These are phyloP conservation scores for Thera obeliscata DNA, from an alignment of 2,888 invertebrate species.

Conservation along the genomic window DNA sequence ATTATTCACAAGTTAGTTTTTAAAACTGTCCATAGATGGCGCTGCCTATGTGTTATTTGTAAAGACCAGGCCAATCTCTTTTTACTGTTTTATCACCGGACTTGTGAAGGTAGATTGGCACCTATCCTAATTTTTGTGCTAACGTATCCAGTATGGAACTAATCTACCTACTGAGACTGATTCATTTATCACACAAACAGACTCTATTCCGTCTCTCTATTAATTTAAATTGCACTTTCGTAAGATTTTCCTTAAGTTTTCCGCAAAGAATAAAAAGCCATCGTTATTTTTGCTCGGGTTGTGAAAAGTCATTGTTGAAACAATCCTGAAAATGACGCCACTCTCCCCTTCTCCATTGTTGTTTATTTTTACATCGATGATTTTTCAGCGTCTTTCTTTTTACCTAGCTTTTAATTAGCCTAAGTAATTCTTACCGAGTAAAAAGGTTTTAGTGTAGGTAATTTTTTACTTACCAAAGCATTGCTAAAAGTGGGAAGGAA, in stretches of 20 bases:
- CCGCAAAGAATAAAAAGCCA: slow-evolving; percentile 25
- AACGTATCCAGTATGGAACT: no score
- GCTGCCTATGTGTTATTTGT: neutral
- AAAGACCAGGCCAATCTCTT: no score
- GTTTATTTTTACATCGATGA: slow-evolving; percentile 36
- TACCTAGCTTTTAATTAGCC: neutral
- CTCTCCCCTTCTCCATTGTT: slow-evolving; percentile 20
- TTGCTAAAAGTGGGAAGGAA: no score
- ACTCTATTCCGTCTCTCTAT: neutral
- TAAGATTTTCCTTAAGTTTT: slow-evolving; percentile 6
- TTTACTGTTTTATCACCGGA: neutral
- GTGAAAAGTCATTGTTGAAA: slow-evolving; percentile 55
- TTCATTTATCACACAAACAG: neutral
- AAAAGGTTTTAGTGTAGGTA: no score
- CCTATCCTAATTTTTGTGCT: neutral
- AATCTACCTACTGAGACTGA: neutral
- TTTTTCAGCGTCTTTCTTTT: slow-evolving; percentile 11
- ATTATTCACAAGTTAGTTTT: neutral
- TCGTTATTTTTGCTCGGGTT: slow-evolving; percentile 44
- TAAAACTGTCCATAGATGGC: slow-evolving; percentile 21
- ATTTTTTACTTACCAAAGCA: no score
- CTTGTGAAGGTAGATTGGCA: neutral
- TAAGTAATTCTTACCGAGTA: no score
- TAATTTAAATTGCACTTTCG: neutral
- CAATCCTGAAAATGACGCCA: slow-evolving; percentile 46